Base-by-base conservation (phyloP, 2,888 invertebrate species). In the Megastigmus dorsalis region DNA sequence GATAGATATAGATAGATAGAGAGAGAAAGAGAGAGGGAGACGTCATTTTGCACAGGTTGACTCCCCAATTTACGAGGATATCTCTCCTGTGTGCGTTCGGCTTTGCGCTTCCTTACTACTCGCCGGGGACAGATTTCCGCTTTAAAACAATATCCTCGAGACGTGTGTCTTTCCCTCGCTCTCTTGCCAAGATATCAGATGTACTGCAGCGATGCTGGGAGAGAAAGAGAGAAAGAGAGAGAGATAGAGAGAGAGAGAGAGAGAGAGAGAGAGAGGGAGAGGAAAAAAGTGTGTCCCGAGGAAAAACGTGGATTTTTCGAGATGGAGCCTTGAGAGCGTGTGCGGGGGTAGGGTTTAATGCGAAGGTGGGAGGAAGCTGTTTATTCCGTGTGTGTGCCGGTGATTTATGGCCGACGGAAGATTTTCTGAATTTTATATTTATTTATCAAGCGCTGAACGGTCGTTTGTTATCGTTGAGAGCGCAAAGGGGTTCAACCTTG, bases 91-190 rank as follows among this genome's bases (percentile, higher is more conserved):
- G n/a, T n/a, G n/a, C n/a, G 23, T 74, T 63, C 70, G 73, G 13
- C 62, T n/a, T n/a, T 33, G 33, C 36, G 15, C 10, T 62, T 66
- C 69, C 79, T 77, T 81, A 83, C 79, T 75, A 81, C 81, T 80
- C 86, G 76, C 86, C 28, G 59, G 86, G 85, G 86, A 85, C 83
- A 83, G 83, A 84, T 87, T 86, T 82, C 79, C 83, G 81, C 80
- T 87, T 86, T 84, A 85, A 86, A 87, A 86, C 85, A 86, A 86
- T 86, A 84, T 85, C 81, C 79, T 70, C 75, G 48, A 36, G 66
- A 69, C 69, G 65, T 59, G 55, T 15, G 13, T 13, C n/a, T 48
- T 18, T 66, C 26, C 20, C 20, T 52, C 38, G 0, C 4, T 54
- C 23, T 50, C n/a, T 50, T 28, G 20, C 57, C 9, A n/a, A 3